Evolutionary conservation across 2,888 invertebrate species (phyloP), one percentile per base, ranked within the genome.

Genomic region (Papilio protenor): DNA sequence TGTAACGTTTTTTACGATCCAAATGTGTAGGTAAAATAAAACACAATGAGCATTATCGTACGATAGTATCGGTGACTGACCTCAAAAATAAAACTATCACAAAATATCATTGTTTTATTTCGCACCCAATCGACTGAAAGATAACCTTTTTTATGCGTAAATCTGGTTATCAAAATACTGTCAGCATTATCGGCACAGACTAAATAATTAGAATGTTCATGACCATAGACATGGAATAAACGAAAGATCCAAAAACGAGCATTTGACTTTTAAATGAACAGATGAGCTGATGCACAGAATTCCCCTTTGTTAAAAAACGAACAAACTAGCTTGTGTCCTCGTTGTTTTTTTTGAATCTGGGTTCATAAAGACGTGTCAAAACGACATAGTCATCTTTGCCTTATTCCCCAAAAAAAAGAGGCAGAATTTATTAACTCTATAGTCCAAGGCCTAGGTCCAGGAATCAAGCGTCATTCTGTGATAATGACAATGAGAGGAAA

Each of bases 71-170:
- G 78, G 78, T 78, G 72, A 78, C 75, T 78, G 78, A 75, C 78
- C 78, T 75, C 72, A 57, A 49, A 78, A 78, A 18, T 52, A 75
- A 75, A 72, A 78, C 75, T 73, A 77, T 72, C 64, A 23, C 49
- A 47, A 73, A 73, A 64, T 78, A 72, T 75, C 78, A 78, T 73
- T 78, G 66, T 78, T 78, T 64, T 73, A 75, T 75, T 75, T 55
- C 40, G 21, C 64, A 66, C 64, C 3, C 64, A 72, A 75, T 78
- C 75, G 52, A 61, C 18, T 64, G 18, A 6, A 21, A 27, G 78
- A 78, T 75, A 78, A 78, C 75, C 75, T 78, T 77, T 72, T 75
- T 78, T 78, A 75, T 77, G 70, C 77, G 77, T 77, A 77, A 74
- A 21, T 33, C 55, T 61, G 27, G 64, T 55, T 77, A 77, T 77